Evolutionary conservation across 2,113 vertebrate species (phyloP), one percentile per base, ranked within the genome.

Genomic region (Cygnus buccinator): DNA sequence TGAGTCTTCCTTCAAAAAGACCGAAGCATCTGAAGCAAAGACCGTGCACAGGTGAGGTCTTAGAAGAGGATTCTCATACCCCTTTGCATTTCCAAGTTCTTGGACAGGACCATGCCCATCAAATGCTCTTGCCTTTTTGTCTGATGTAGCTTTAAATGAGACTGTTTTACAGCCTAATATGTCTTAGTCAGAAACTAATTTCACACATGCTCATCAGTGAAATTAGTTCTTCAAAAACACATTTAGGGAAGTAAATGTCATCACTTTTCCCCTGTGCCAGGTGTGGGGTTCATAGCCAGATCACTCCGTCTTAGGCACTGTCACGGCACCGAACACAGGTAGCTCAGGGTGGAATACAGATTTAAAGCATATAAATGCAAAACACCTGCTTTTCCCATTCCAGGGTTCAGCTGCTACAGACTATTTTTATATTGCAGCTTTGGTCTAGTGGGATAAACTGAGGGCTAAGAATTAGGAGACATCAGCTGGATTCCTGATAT

Each of bases 201-300:
- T 95, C 90, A 89, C 84, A 94, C 87, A 90, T 1, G 2, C 86
- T 95, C 84, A 91, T 92, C 94, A 97, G 68, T 77, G 83, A 84
- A 96, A 95, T 96, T 87, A 95, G 83, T 94, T 85, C 91, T 84
- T 94, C 74, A 91, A 94, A 94, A 96, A 67, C 75, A 91, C 72
- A 68, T 80, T 94, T 88, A 89, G 73, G 92, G 76, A 92, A 84
- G 18, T 79, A 93, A 95, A 96, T 85, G 80, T 55, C 71, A 92
- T 93, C 71, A 31, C 16, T 89, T 95, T 82, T 35, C 65, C 52
- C 55, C 35, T 1, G 9, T 75, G 79, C 74, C 88, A 93, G 87
- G 87, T 21, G 43, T 3, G 2, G 33, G 23, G 52, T 86, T 94
- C 1, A 1, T 23, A 89, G 70, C 67, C 84, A 92, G 67, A 68